Conservation (phyloP, 2,888 invertebrate species). For the Marasmarcha lunaedactyla region DNA sequence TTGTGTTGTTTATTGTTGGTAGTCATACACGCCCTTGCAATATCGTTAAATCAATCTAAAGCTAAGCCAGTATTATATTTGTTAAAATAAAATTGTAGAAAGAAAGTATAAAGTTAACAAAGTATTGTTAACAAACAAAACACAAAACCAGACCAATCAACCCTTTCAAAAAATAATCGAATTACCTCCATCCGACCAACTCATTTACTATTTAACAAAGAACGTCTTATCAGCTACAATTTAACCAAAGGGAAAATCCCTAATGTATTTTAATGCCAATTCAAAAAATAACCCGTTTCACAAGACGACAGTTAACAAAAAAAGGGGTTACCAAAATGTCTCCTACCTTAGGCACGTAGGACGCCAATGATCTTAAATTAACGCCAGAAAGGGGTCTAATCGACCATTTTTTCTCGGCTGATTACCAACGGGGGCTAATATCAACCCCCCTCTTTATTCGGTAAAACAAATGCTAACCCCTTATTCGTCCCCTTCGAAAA, state of each 20-base stretch:
- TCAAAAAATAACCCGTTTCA: conserved; percentile 37
- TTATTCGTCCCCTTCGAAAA: conserved; percentile 63
- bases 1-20: no score
- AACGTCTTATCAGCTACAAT: no score
- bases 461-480: conserved; percentile 69
- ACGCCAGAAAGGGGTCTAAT: conserved; percentile 57
- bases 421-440: conserved; percentile 67
- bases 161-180: no score
- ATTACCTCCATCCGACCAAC: no score
- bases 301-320: conserved; percentile 21
- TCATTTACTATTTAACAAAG: no score
- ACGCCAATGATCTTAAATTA: conserved; percentile 65
- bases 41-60: no score
- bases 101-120: no score
- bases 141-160: no score
- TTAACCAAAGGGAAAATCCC: conserved; percentile 23
- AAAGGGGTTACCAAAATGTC: conserved; percentile 1
- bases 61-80: no score
- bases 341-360: conserved; percentile 27
- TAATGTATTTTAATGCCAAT: conserved; percentile 25
- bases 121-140: no score
- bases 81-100: no score
- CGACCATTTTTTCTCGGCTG: conserved; percentile 68
- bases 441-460: conserved; percentile 50
- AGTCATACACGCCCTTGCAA: no score